Conservation (phyloP, 2,888 invertebrate species). For the Sarcophaga variegata region DNA sequence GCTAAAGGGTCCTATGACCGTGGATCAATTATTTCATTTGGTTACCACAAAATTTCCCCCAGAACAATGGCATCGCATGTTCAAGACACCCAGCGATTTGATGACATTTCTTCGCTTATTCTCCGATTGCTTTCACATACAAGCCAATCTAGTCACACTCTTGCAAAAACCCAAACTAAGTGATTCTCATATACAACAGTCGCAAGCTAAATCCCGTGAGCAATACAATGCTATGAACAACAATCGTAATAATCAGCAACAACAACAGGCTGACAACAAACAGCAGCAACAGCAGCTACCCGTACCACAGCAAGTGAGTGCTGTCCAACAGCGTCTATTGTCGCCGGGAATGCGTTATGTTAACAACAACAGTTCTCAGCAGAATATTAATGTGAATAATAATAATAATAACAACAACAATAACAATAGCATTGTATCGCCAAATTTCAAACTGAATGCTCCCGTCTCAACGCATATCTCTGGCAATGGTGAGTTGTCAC, state of each 20-base stretch:
- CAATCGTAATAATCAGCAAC: conserved; percentile 75
- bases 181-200: conserved; percentile 82
- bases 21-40: conserved; percentile 93
- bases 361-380: conserved; percentile 63
- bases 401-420: conserved; percentile 73
- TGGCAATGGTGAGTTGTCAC: conserved; percentile 69
- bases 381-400: conserved; percentile 70
- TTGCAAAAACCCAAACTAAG: conserved; percentile 89
- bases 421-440: conserved; percentile 74
- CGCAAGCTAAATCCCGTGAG: conserved; percentile 81
- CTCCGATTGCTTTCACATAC: conserved; percentile 96
- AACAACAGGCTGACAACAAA: conserved; percentile 67
- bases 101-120: conserved; percentile 95
- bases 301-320: conserved; percentile 70
- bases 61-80: conserved; percentile 92
- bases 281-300: conserved; percentile 33
- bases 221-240: conserved; percentile 80
- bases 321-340: conserved; percentile 78
- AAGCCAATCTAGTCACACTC: conserved; percentile 94
- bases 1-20: conserved; percentile 90
- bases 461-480: conserved; percentile 79
- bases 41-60: conserved; percentile 89
- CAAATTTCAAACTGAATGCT: conserved; percentile 81
- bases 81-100: conserved; percentile 94
- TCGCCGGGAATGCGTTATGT: conserved; percentile 76